Evolutionary conservation across 1,140 invertebrate species (phyloP).

Genomic region (Drosophila oshimai): DNA sequence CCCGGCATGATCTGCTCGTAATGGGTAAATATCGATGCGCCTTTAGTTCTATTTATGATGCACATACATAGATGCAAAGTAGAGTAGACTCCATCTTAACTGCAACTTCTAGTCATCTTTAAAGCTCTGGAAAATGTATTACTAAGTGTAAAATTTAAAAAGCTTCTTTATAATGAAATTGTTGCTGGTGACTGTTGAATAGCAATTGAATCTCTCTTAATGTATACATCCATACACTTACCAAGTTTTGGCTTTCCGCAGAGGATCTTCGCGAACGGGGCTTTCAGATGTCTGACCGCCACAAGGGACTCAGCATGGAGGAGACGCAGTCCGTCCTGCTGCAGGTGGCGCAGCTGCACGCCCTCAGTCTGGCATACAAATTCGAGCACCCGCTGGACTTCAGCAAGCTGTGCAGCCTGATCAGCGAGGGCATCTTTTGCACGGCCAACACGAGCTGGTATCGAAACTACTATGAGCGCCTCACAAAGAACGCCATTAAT

Average conservation of each 20-base stretch:
- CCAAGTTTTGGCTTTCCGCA: not conserved
- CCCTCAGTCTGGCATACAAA: constrained; percentile 86
- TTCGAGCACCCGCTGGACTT: constrained; percentile 86
- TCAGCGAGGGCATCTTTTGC: constrained; percentile 86
- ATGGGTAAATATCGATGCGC: constrained; percentile 83
- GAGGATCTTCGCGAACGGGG: constrained; percentile 84
- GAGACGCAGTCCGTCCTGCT: constrained; percentile 86
- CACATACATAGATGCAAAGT: too few relatives aligned
- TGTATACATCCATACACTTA: too few relatives aligned
- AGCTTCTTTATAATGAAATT: constrained; percentile 61
- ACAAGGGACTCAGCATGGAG: constrained; percentile 85
- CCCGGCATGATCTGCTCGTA: constrained; percentile 86
- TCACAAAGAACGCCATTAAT: constrained; percentile 86
- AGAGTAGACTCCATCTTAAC: too few relatives aligned
- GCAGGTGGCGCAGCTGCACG: constrained; percentile 87
- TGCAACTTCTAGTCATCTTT: too few relatives aligned
- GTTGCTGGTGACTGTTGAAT: too few relatives aligned
- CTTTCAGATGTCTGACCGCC: constrained; percentile 88
- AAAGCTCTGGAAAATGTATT: too few relatives aligned
- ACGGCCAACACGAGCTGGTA: constrained; percentile 88
- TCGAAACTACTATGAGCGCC: constrained; percentile 86
- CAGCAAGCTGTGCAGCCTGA: constrained; percentile 83
- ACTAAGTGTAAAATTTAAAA: too few relatives aligned
- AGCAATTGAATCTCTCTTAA: constrained; percentile 14
- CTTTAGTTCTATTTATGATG: too few relatives aligned